Evolutionary conservation across 2,888 invertebrate species (phyloP).

Genomic region (Drosophila paracracens): DNA sequence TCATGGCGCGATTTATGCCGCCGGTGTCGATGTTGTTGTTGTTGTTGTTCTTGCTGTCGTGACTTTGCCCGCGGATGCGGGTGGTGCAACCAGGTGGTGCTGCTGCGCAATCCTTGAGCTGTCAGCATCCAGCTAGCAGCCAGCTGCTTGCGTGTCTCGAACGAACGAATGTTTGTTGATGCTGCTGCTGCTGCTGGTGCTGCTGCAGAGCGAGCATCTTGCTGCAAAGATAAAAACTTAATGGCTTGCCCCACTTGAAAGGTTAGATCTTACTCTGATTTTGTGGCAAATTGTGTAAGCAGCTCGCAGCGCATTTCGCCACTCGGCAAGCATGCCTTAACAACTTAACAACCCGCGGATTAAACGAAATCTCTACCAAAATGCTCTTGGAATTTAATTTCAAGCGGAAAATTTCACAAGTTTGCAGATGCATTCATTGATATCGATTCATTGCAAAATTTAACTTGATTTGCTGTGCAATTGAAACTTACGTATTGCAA

Average conservation of each 20-base stretch:
- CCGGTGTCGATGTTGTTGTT: constrained; percentile 26
- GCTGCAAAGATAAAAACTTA: constrained; percentile 63
- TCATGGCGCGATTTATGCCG: constrained; percentile 78
- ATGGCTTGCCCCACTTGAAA: constrained; percentile 66
- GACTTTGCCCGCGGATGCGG: constrained; percentile 26
- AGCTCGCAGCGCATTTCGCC: constrained; percentile 26
- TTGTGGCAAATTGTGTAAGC: constrained; percentile 62
- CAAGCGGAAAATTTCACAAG: background rate
- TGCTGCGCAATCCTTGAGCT: constrained; percentile 36
- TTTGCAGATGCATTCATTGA: background rate
- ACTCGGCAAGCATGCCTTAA: constrained; percentile 7
- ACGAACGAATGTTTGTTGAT: constrained; percentile 23
- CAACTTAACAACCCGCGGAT: constrained; percentile 19
- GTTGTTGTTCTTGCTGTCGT: constrained; percentile 16
- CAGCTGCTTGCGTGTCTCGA: constrained; percentile 43
- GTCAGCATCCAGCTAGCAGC: constrained; percentile 26
- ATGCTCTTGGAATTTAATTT: background rate
- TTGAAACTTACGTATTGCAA: constrained; percentile 1
- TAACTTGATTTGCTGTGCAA: background rate
- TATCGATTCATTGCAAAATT: background rate
- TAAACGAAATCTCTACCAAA: constrained; percentile 26
- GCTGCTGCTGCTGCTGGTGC: constrained; percentile 6
- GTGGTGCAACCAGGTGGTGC: constrained; percentile 46
- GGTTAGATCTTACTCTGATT: constrained; percentile 69
- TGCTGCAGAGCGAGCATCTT: constrained; percentile 43